These are phyloP conservation scores for Macropodus opercularis DNA, from an alignment of 2,797 vertebrate genomes.

Conservation along the genomic window DNA sequence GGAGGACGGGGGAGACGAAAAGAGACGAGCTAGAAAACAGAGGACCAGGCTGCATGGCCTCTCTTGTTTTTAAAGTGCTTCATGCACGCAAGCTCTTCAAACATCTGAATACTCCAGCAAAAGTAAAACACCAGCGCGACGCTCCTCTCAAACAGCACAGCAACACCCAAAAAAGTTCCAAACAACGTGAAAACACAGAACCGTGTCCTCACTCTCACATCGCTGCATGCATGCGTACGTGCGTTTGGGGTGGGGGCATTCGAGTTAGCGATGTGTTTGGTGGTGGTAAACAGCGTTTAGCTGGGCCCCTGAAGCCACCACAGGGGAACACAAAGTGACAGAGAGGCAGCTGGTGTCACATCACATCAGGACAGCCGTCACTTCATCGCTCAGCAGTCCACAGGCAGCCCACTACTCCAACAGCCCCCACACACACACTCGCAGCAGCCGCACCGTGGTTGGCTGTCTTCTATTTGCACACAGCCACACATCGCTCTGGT, in stretches of 20 bases:
- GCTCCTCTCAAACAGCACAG: neutral
- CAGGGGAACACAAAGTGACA: slow-evolving; percentile 81
- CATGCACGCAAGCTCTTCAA: slow-evolving; percentile 42
- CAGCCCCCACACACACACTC: slow-evolving; percentile 16
- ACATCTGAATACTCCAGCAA: slow-evolving; percentile 45
- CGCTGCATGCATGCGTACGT: slow-evolving; percentile 4
- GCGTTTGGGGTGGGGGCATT: slow-evolving; percentile 13
- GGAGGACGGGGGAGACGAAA: slow-evolving; percentile 15
- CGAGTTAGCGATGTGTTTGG: slow-evolving; percentile 53
- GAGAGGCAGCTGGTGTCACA: slow-evolving; percentile 80
- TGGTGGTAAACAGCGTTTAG: slow-evolving; percentile 76
- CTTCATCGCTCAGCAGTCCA: slow-evolving; percentile 55
- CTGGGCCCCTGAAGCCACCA: slow-evolving; percentile 67
- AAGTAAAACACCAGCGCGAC: slow-evolving; percentile 39
- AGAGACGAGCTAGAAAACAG: slow-evolving; percentile 35
- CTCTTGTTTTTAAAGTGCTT: slow-evolving; percentile 55
- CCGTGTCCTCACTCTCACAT: slow-evolving; percentile 26
- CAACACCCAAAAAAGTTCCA: slow-evolving; percentile 28
- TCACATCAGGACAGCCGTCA: slow-evolving; percentile 72
- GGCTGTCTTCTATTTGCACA: slow-evolving; percentile 33
- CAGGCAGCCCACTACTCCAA: slow-evolving; percentile 43
- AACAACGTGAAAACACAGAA: slow-evolving; percentile 31
- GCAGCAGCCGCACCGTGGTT: slow-evolving; percentile 26
- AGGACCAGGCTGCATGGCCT: slow-evolving; percentile 45
- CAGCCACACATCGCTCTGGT: slow-evolving; percentile 10